A percentile compares a stretch with the other conserved stretches of the same genome.
Conservation (phyloP, 2,888 invertebrate species). For the Beris chalybata region DNA sequence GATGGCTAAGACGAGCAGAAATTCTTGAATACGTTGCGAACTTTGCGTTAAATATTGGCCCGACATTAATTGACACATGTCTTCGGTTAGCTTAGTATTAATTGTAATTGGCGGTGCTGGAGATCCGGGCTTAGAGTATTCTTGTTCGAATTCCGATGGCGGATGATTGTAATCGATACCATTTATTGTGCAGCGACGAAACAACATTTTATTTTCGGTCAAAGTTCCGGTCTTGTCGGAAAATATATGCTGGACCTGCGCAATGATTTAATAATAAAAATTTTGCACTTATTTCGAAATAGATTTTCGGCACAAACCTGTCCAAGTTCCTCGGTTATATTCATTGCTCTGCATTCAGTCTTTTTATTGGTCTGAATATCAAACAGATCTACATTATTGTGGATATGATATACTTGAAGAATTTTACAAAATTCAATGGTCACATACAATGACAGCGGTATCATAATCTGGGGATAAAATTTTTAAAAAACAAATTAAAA, state of each 20-base stretch:
- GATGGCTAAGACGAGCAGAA: slow-evolving; percentile 85
- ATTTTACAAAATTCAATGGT: slow-evolving; percentile 96
- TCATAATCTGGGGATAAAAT: slow-evolving; percentile 72
- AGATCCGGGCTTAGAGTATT: slow-evolving; percentile 58
- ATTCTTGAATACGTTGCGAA: slow-evolving; percentile 79
- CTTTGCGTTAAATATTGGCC: slow-evolving; percentile 60
- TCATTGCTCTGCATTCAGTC: slow-evolving; percentile 89
- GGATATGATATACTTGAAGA: slow-evolving; percentile 93
- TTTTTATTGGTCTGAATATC: slow-evolving; percentile 80
- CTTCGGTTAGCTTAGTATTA: slow-evolving; percentile 59
- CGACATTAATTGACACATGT: slow-evolving; percentile 56
- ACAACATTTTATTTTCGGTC: slow-evolving; percentile 97
- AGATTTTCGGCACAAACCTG: slow-evolving; percentile 63
- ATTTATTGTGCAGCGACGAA: slow-evolving; percentile 84
- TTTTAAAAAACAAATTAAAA: not conserved
- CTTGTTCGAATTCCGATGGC: slow-evolving; percentile 67
- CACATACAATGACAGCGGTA: slow-evolving; percentile 94
- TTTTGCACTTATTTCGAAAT: not conserved
- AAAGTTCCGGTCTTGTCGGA: slow-evolving; percentile 98
- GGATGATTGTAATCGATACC: slow-evolving; percentile 89
- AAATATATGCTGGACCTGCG: slow-evolving; percentile 80
- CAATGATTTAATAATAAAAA: not conserved
- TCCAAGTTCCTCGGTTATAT: slow-evolving; percentile 96
- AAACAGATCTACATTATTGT: slow-evolving; percentile 84
- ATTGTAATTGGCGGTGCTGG: slow-evolving; percentile 58